A percentile compares a stretch with the other conserved stretches of the same genome.
Evolutionary conservation across 1,140 invertebrate genomes (phyloP).

Genomic region (Venustaconcha ellipsiformis): DNA sequence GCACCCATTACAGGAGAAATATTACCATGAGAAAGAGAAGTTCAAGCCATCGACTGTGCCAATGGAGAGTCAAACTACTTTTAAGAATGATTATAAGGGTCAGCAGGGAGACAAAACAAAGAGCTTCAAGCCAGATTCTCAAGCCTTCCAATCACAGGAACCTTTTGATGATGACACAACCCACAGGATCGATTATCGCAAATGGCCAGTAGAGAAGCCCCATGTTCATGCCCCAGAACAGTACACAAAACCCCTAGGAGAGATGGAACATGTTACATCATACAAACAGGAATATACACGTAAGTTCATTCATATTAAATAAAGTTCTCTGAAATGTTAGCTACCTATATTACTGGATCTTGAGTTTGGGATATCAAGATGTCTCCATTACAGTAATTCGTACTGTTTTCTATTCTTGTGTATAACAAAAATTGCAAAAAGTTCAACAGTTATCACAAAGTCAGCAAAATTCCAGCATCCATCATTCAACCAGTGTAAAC

Average conservation of each 20-base stretch:
- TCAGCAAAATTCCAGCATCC: too few species aligned
- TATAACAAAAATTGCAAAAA: too few species aligned
- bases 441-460: too few species aligned
- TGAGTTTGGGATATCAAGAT: too few species aligned
- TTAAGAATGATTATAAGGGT: slow-evolving; percentile 64
- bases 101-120: slow-evolving; percentile 45
- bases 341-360: too few species aligned
- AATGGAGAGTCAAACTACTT: slow-evolving; percentile 66
- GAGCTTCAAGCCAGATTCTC: slow-evolving; percentile 57
- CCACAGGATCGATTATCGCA: slow-evolving; percentile 65
- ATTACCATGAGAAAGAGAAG: slow-evolving; percentile 44
- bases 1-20: slow-evolving; percentile 56
- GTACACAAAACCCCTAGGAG: slow-evolving; percentile 62
- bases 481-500: too few species aligned
- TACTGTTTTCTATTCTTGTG: too few species aligned
- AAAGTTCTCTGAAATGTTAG: too few species aligned
- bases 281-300: slow-evolving; percentile 68
- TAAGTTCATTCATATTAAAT: slow-evolving; percentile 33
- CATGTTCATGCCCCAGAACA: slow-evolving; percentile 52
- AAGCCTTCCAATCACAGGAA: slow-evolving; percentile 54
- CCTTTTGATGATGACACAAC: slow-evolving; percentile 47
- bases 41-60: slow-evolving; percentile 52
- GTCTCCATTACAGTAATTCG: too few species aligned
- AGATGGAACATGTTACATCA: slow-evolving; percentile 65
- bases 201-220: slow-evolving; percentile 56